Evolutionary conservation across 2,888 invertebrate species (phyloP), one percentile per base, ranked within the genome.

Genomic region (Drosophila mimica): DNA sequence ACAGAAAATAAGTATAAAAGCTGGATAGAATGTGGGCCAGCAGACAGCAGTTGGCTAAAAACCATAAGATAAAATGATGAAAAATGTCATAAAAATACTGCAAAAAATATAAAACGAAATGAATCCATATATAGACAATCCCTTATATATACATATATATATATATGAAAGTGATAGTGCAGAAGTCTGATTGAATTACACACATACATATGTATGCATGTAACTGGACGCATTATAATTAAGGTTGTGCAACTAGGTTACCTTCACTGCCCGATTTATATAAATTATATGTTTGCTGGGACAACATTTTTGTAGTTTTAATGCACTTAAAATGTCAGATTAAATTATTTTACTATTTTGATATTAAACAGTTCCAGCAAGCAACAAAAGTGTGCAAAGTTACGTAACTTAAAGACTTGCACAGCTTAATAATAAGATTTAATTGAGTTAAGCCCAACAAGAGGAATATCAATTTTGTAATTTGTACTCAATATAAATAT

Each of bases 11-110:
- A 59, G 11, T 36, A 34, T 48, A 34, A 34, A 61, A 52, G 28
- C 71, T 15, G 58, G 38, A 46, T 20, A 30, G 38, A 36, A 34
- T 20, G 33, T 9, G 8, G 43, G 9, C 38, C 38, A 49, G 33
- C 49, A 51, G 33, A 15, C 63, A 34, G 57, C 71, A 57, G 53
- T 48, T 52, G 34, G 69, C 79, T 75, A 68, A 79, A 84, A 79
- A 71, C 40, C 66, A 70, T 74, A 82, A 83, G 86, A 82, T 87
- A 87, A 87, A 89, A 74, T 89, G 79, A 88, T 87, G 84, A 70
- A 74, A 84, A 82, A 76, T 77, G 76, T 79, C 79, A 79, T 62
- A 70, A 78, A 78, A 84, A 74, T 78, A 53, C 54, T 76, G 69
- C 65, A 76, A 51, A 68, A 78, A 80, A 67, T 49, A 65, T 51